These are phyloP conservation scores for Nemotelus nigrinus DNA, from an alignment of 2,888 invertebrate genomes.

Conservation along the genomic window DNA sequence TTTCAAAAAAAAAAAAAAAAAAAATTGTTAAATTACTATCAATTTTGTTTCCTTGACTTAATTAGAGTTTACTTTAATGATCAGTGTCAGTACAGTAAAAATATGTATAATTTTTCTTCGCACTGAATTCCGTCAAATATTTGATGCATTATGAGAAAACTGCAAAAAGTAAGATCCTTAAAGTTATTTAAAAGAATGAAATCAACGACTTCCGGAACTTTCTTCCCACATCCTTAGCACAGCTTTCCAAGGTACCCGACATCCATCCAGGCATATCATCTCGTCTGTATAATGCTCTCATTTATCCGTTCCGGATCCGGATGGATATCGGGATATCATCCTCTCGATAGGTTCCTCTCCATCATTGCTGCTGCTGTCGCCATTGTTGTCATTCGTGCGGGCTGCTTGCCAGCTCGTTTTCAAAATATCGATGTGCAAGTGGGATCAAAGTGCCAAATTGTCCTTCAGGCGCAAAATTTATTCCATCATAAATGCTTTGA, in stretches of 20 bases:
- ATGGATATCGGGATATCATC: neutral
- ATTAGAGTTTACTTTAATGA: too few relatives aligned
- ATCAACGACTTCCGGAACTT: too few relatives aligned
- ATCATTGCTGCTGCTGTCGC: neutral
- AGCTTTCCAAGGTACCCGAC: neutral
- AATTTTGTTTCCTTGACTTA: too few relatives aligned
- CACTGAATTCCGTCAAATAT: too few relatives aligned
- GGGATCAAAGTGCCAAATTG: constrained; percentile 31
- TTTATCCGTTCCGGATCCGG: constrained; percentile 10
- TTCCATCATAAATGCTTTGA: constrained; percentile 32
- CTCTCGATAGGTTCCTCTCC: constrained; percentile 11
- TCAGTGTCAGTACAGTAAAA: too few relatives aligned
- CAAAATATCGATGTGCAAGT: constrained; percentile 23
- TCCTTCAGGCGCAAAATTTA: constrained; percentile 29
- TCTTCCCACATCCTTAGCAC: neutral
- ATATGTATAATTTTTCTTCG: too few relatives aligned
- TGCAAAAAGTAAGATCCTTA: too few relatives aligned
- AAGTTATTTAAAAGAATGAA: too few relatives aligned
- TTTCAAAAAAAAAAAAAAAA: neutral
- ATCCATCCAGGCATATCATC: constrained; percentile 18
- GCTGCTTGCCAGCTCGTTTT: constrained; percentile 14
- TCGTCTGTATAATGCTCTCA: constrained; percentile 12
- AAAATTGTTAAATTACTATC: too few relatives aligned
- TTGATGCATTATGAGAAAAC: too few relatives aligned
- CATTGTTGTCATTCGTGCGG: constrained; percentile 8